Conservation (phyloP, 2,888 invertebrate genomes). For the Polydrusus cervinus region DNA sequence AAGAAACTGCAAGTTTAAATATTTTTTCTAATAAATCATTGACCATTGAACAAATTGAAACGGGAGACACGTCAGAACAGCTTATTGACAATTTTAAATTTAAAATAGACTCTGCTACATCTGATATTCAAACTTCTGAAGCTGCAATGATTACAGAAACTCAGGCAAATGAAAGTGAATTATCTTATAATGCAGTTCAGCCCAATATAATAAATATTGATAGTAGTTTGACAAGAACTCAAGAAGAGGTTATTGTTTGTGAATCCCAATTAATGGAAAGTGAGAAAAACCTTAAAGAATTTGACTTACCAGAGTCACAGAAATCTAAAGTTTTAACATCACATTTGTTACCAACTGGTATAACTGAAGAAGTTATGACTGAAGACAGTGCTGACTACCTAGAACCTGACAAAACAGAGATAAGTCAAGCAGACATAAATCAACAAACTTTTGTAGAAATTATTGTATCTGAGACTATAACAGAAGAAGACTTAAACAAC, state of each 20-base stretch:
- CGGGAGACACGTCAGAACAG: constrained; percentile 74
- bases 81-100: constrained; percentile 75
- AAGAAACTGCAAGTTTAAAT: constrained; percentile 75
- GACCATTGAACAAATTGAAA: constrained; percentile 75
- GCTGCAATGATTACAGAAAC: constrained; percentile 79
- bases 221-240: constrained; percentile 73
- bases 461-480: constrained; percentile 71
- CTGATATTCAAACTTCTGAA: constrained; percentile 76
- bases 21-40: constrained; percentile 77
- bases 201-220: constrained; percentile 68
- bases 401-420: constrained; percentile 59
- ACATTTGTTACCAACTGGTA: constrained; percentile 73
- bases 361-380: constrained; percentile 71
- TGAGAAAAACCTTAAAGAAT: constrained; percentile 75
- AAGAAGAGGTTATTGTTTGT: constrained; percentile 77
- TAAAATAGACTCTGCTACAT: constrained; percentile 72
- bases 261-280: constrained; percentile 79
- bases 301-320: constrained; percentile 74
- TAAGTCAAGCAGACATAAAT: constrained; percentile 69
- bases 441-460: constrained; percentile 72
- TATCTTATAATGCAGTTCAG: constrained; percentile 65
- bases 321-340: constrained; percentile 72
- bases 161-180: constrained; percentile 80
- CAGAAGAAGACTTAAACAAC: constrained; percentile 74
- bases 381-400: constrained; percentile 68